A percentile compares a stretch with the other conserved stretches of the same genome.
Evolutionary conservation across 2,113 vertebrate species (phyloP).

Genomic region (Daphoenositta chrysoptera): DNA sequence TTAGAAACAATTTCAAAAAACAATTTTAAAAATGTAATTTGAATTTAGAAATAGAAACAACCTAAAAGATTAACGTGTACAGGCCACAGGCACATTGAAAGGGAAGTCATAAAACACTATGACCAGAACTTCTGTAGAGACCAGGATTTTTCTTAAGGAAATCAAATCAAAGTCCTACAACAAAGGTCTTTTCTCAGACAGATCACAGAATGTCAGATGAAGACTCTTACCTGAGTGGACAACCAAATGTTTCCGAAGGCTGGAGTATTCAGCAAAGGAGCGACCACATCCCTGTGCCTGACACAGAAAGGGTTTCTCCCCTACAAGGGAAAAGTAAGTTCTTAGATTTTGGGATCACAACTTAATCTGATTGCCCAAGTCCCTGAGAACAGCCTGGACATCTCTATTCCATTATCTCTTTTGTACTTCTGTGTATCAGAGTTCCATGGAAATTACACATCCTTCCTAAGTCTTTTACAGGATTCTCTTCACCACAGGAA

Average conservation of each 20-base stretch:
- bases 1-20: background rate
- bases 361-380: background rate
- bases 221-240: conserved; percentile 90
- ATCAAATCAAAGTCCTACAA: background rate
- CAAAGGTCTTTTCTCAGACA: background rate
- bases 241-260: conserved; percentile 97
- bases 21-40: background rate
- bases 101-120: background rate
- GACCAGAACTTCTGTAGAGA: background rate
- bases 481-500: background rate
- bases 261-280: conserved; percentile 97
- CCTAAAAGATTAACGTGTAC: background rate
- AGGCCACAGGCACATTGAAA: background rate
- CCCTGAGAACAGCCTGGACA: background rate
- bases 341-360: background rate
- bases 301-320: conserved; percentile 96
- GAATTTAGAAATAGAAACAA: background rate
- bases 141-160: background rate
- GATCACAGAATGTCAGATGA: background rate
- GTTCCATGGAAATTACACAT: background rate
- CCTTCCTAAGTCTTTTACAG: background rate
- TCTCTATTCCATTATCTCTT: background rate
- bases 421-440: background rate
- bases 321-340: conserved; percentile 63
- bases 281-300: conserved; percentile 94